Base-by-base conservation (phyloP, 2,113 vertebrate species). In the Mirza zaza region DNA sequence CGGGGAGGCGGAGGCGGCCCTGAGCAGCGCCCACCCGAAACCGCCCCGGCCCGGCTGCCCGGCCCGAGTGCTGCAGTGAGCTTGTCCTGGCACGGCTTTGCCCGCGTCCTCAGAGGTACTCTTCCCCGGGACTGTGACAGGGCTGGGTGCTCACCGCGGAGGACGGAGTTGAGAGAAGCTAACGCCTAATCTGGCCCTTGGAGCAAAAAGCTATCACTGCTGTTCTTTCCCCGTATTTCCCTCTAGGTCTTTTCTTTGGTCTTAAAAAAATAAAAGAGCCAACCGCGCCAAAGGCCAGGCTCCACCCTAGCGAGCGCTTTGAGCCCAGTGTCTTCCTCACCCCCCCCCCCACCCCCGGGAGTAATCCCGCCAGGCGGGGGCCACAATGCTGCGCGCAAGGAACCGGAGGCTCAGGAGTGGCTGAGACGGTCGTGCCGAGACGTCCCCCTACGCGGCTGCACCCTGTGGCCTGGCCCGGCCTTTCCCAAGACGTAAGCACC, bases 241-340 rank as follows among this genome's bases (percentile, higher is more conserved):
- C 61, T 84, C 48, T 5, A 23, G 92, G 65, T 6, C 5, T n/a
- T 63, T 57, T 20, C 25, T 65, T 61, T 7, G 14, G 21, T 13
- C 23, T 45, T 87, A 23, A 61, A 77, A 77, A 71, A 36, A 4
- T 13, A 2, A 2, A 32, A 8, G 27, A 3, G 3, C 67, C 2
- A 29, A 17, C n/a, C 2, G 3, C 2, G 18, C 65, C 5, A 0
- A 0, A 3, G 34, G 4, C 52, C 71, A 2, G n/a, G 55, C 25
- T 15, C 10, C 4, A 1, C 6, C 63, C 0, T 0, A 36, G 42
- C 0, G 0, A 36, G 42, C 0, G 0, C 50, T 6, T 1, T 4
- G 1, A 0, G 0, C 2, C 2, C 4, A 1, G n/a, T 0, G 0
- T 5, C 14, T 14, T 15, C 48, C 20, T 6, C 2, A 15, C 13